Evolutionary conservation across 2,888 invertebrate species (phyloP), one percentile per base, ranked within the genome.

Genomic region (Eristalis tenax): DNA sequence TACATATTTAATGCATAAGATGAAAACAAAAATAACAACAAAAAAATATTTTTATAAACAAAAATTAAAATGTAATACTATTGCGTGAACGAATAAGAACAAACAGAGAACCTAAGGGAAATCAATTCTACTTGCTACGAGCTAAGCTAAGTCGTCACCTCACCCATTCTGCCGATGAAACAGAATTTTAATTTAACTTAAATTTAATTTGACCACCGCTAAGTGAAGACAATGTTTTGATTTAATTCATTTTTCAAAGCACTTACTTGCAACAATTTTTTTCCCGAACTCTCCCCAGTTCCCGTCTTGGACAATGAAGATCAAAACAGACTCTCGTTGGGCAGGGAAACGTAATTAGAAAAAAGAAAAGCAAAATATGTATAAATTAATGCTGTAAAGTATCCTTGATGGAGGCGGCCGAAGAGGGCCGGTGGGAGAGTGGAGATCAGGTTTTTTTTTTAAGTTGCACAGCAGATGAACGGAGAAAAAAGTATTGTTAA

Each of bases 41-140:
- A 78, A 71, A 83, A 79, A 71, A 79, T 87, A 79, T 78, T 83
- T 83, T 65, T 80, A 83, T 83, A 87, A 76, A 87, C 80, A 73
- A 75, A 61, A 74, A 22, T 8, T 8, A 32, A 32, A 8, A 32
- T 32, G 32, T 18, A 50, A 50, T 59, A 78, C 74, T 83, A 83
- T 68, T 73, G 83, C 79, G 76, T 71, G 70, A 80, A 69, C 28
- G 59, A 71, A 68, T 26, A 70, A 23, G 65, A 43, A 61, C 38
- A 43, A 35, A 56, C 13, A 66, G 69, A 32, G 11, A 69, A 38
- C 13, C 23, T 63, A 80, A 40, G 50, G 0, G 13, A 66, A 71
- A 82, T n/a, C 38, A 83, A 65, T 70, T 78, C 26, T 68, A 70
- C 32, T 43, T 79, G 79, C 83, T 83, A 79, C 70, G 63, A 83